Evolutionary conservation across 2,797 vertebrate genomes (phyloP).

Genomic region (Spheniscus humboldti): DNA sequence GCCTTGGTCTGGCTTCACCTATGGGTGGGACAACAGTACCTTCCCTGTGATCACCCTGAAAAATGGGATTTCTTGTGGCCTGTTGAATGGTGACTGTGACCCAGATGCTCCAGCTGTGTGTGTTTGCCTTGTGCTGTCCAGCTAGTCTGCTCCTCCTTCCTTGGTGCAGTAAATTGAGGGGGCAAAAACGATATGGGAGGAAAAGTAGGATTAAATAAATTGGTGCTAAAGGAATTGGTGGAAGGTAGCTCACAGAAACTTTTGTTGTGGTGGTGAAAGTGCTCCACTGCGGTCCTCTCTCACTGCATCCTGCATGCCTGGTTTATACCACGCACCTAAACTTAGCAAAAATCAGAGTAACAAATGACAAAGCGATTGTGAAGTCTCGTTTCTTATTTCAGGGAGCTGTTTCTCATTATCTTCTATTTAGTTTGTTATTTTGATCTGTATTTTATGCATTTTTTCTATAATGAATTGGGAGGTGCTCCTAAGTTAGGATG

Average conservation of each 20-base stretch:
- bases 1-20: neutral
- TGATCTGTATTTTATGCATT: neutral
- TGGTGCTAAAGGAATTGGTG: accelerated
- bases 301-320: accelerated
- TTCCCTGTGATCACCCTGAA: neutral
- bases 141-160: neutral
- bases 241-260: neutral
- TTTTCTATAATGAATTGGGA: neutral
- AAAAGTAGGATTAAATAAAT: neutral
- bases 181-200: accelerated
- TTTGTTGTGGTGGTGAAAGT: accelerated
- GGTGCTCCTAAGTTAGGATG: neutral
- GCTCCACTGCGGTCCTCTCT: too few relatives aligned
- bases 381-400: neutral
- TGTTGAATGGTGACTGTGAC: accelerated
- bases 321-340: accelerated
- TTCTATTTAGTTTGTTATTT: neutral
- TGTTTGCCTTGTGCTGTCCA: neutral
- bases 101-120: neutral
- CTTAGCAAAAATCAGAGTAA: neutral
- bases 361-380: neutral
- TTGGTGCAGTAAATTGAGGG: neutral
- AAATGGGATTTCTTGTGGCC: neutral
- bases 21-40: too few relatives aligned
- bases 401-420: neutral